Evolutionary conservation across 2,797 vertebrate species (phyloP).

Genomic region (Gadopsis marmoratus): DNA sequence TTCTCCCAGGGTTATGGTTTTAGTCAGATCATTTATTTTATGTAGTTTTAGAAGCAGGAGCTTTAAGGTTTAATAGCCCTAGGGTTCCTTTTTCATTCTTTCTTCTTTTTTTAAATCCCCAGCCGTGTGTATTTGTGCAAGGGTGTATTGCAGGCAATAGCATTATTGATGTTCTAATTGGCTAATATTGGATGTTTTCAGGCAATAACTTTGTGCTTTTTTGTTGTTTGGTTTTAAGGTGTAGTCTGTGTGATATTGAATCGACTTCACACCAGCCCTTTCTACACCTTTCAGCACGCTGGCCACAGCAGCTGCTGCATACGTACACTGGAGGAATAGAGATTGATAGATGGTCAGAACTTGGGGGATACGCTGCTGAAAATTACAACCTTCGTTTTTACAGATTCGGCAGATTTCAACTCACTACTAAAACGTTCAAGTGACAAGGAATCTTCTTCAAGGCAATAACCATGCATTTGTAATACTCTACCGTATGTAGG

Average conservation of each 20-base stretch:
- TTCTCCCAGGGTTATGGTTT: conserved; percentile 87
- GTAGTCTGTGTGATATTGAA: conserved; percentile 72
- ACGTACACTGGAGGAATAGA: conserved; percentile 41
- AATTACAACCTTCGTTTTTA: conserved; percentile 30
- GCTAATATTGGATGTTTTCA: conserved; percentile 84
- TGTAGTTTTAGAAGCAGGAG: conserved; percentile 86
- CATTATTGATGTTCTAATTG: conserved; percentile 86
- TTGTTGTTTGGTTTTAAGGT: conserved; percentile 77
- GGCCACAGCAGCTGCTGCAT: conserved; percentile 59
- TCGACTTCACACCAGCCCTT: conserved; percentile 52
- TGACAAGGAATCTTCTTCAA: conserved; percentile 7
- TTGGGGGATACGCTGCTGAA: background rate
- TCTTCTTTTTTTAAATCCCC: conserved; percentile 23
- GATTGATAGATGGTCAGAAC: conserved; percentile 23
- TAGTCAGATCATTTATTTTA: conserved; percentile 88
- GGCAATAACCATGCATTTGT: background rate
- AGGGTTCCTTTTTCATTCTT: conserved; percentile 74
- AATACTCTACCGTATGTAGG: background rate
- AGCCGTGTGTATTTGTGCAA: conserved; percentile 67
- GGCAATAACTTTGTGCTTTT: conserved; percentile 73
- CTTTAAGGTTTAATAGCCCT: conserved; percentile 88
- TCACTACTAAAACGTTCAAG: background rate
- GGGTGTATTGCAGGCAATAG: conserved; percentile 72
- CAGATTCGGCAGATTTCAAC: background rate
- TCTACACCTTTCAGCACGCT: conserved; percentile 66